These are phyloP conservation scores for Gymnocypris eckloni DNA, from an alignment of 2,797 vertebrate genomes.

Conservation along the genomic window DNA sequence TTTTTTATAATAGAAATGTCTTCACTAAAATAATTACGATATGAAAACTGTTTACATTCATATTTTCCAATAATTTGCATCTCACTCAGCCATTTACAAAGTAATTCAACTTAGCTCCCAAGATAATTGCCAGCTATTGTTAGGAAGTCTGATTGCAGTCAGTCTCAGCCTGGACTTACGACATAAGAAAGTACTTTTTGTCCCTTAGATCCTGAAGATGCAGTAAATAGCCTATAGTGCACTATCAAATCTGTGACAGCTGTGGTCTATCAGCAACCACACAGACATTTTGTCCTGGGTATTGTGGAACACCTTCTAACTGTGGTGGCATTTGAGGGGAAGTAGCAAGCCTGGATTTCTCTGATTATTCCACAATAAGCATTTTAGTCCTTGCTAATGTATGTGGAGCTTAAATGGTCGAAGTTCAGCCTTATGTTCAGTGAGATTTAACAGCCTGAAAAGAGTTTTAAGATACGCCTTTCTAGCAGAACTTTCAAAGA, in stretches of 20 bases:
- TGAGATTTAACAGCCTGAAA: constrained; percentile 46
- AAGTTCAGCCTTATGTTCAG: constrained; percentile 49
- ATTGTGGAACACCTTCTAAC: constrained; percentile 37
- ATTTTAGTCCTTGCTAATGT: constrained; percentile 25
- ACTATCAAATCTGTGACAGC: constrained; percentile 26
- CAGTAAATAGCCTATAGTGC: constrained; percentile 1
- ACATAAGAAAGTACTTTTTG: constrained; percentile 23
- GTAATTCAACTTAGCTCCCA: constrained; percentile 15
- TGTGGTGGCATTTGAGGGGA: neutral
- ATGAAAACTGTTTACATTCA: constrained; percentile 21
- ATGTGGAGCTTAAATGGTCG: constrained; percentile 41
- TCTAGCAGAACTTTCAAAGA: constrained; percentile 40
- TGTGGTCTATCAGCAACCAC: constrained; percentile 27
- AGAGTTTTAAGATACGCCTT: constrained; percentile 30
- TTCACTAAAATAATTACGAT: constrained; percentile 1
- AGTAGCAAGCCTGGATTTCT: constrained; percentile 16
- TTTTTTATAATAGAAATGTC: constrained; percentile 12
- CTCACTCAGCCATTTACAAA: constrained; percentile 7
- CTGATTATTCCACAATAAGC: constrained; percentile 44
- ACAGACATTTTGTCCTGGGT: constrained; percentile 35
- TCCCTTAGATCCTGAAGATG: constrained; percentile 37
- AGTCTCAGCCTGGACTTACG: neutral
- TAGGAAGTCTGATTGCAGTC: neutral
- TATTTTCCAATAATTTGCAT: constrained; percentile 1
- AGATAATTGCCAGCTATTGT: constrained; percentile 42